Evolutionary conservation across 1,140 invertebrate genomes (phyloP).

Genomic region (Arctopsyche grandis): DNA sequence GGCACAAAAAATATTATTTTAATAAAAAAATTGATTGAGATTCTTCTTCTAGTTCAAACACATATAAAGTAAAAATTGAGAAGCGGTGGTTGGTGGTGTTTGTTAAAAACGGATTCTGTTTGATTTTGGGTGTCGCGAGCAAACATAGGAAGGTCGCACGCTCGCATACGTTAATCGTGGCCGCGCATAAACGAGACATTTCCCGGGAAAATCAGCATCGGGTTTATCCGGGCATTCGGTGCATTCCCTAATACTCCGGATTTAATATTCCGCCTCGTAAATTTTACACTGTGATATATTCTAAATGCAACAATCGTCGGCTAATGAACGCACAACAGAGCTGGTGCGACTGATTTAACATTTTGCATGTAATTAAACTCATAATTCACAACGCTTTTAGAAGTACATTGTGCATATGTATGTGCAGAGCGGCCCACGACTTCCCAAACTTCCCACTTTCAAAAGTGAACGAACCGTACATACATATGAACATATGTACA

Average conservation of each 20-base stretch:
- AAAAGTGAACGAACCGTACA: background rate
- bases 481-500: background rate
- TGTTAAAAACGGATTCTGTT: background rate
- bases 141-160: background rate
- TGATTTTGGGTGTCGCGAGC: background rate
- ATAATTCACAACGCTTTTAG: background rate
- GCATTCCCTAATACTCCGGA: background rate
- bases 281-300: background rate
- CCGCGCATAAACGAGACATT: background rate
- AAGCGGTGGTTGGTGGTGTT: too few relatives aligned
- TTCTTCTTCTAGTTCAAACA: too few relatives aligned
- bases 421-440: background rate
- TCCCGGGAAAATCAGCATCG: background rate
- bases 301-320: background rate
- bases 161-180: background rate
- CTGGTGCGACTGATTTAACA: background rate
- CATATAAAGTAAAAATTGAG: too few relatives aligned
- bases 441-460: background rate
- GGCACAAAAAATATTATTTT: too few relatives aligned
- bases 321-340: background rate
- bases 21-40: too few relatives aligned
- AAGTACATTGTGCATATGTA: background rate
- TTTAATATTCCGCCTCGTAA: background rate
- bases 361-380: background rate
- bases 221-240: background rate